Conservation (phyloP, 2,888 invertebrate species). For the Zygothrica quintamaculata region DNA sequence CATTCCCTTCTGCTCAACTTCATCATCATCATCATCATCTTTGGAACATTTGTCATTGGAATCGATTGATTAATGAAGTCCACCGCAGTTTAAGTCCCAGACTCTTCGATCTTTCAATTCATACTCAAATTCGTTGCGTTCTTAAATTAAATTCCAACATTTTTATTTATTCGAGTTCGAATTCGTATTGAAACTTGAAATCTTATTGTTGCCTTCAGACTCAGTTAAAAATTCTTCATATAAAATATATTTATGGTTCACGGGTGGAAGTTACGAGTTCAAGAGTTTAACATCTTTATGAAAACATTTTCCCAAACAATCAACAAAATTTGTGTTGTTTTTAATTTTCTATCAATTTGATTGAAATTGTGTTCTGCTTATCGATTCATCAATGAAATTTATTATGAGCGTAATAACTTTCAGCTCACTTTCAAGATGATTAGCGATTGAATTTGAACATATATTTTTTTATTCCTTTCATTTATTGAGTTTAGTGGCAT, state of each 20-base stretch:
- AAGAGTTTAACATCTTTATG: conserved; percentile 69
- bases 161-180: conserved; percentile 63
- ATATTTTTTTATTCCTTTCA: conserved; percentile 35
- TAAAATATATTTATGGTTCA: conserved; percentile 44
- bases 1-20: conserved; percentile 14
- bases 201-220: conserved; percentile 47
- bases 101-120: conserved; percentile 29
- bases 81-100: conserved; percentile 60
- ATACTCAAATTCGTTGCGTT: conserved; percentile 8
- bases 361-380: too few relatives aligned
- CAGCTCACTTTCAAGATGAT: too few relatives aligned
- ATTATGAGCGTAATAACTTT: background rate
- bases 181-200: conserved; percentile 61
- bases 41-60: conserved; percentile 75
- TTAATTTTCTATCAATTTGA: conserved; percentile 36
- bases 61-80: conserved; percentile 79
- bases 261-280: conserved; percentile 60
- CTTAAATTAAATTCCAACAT: conserved; percentile 65
- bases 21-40: conserved; percentile 29
- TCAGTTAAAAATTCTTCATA: conserved; percentile 20
- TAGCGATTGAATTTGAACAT: too few relatives aligned
- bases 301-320: conserved; percentile 56
- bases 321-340: too few relatives aligned
- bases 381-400: too few relatives aligned
- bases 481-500: conserved; percentile 49